A percentile compares a stretch with the other conserved stretches of the same genome.
These are phyloP conservation scores for Centropristis striata DNA, from an alignment of 2,113 vertebrate species.

Conservation along the genomic window DNA sequence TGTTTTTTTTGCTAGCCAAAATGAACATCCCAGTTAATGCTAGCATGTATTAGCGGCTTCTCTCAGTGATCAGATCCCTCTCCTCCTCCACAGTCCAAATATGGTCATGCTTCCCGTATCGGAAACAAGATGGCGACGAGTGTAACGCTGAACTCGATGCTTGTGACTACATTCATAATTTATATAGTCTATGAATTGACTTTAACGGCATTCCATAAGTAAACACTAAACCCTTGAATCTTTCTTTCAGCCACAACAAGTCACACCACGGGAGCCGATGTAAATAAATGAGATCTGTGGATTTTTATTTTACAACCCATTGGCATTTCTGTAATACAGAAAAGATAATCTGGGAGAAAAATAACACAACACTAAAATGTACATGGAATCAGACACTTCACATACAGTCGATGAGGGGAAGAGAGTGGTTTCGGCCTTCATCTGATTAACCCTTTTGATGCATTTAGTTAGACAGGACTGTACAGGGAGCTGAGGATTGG, in stretches of 20 bases:
- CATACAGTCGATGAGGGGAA: constrained; percentile 7
- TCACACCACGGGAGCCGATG: constrained; percentile 12
- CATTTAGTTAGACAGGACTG: neutral
- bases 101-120: too few species aligned
- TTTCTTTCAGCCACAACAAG: neutral
- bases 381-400: constrained; percentile 58
- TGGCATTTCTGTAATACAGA: constrained; percentile 58
- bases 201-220: too few species aligned
- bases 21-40: too few species aligned
- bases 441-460: neutral
- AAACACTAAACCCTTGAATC: neutral
- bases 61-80: too few species aligned
- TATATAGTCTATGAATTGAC: too few species aligned
- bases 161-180: too few species aligned
- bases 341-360: constrained; percentile 54
- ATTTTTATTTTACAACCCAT: constrained; percentile 79
- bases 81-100: too few species aligned
- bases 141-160: too few species aligned
- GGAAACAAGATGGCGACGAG: too few species aligned
- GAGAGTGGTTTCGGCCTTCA: constrained; percentile 15
- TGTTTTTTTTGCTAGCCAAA: too few species aligned
- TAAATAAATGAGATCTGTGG: constrained; percentile 57
- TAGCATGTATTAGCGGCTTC: too few species aligned
- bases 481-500: neutral
- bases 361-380: constrained; percentile 54